phyloP scores from a whole-genome alignment of 2,113 vertebrate species.

The Paramisgurnus dabryanus region DNA sequence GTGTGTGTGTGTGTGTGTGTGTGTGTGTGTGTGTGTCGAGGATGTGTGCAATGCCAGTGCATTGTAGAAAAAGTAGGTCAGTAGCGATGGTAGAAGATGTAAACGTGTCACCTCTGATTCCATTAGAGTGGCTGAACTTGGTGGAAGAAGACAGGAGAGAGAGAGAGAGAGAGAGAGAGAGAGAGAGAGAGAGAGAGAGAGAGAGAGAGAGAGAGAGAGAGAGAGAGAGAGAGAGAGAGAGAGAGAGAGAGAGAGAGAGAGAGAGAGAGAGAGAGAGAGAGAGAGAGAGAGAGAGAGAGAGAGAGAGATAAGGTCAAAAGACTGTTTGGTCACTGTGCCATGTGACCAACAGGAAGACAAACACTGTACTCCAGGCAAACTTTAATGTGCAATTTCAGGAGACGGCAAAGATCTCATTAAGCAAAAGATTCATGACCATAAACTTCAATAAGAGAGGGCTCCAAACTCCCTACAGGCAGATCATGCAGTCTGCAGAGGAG shows the following conservation, averaged over 20 bases:
- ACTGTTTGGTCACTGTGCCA: constrained; percentile 16
- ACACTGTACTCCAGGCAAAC: constrained; percentile 7
- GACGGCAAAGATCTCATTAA: background rate
- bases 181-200: background rate
- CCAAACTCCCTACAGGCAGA: background rate
- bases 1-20: constrained; percentile 11
- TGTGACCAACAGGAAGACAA: constrained; percentile 13
- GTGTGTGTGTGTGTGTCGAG: constrained; percentile 1
- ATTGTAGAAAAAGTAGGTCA: constrained; percentile 82
- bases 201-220: too few relatives aligned
- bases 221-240: too few relatives aligned
- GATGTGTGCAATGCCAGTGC: constrained; percentile 17
- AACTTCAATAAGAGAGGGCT: background rate
- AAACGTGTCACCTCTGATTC: constrained; percentile 87
- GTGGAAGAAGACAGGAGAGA: constrained; percentile 37
- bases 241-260: background rate
- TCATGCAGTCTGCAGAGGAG: too few relatives aligned
- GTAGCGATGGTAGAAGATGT: constrained; percentile 77
- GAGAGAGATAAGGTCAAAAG: constrained; percentile 28
- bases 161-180: constrained; percentile 1
- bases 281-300: constrained; percentile 1
- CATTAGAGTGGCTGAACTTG: constrained; percentile 64
- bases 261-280: too few relatives aligned
- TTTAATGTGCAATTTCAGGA: constrained; percentile 10
- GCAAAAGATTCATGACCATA: background rate